Evolutionary conservation across 1,140 invertebrate genomes (phyloP).

Genomic region (Chionoecetes opilio): DNA sequence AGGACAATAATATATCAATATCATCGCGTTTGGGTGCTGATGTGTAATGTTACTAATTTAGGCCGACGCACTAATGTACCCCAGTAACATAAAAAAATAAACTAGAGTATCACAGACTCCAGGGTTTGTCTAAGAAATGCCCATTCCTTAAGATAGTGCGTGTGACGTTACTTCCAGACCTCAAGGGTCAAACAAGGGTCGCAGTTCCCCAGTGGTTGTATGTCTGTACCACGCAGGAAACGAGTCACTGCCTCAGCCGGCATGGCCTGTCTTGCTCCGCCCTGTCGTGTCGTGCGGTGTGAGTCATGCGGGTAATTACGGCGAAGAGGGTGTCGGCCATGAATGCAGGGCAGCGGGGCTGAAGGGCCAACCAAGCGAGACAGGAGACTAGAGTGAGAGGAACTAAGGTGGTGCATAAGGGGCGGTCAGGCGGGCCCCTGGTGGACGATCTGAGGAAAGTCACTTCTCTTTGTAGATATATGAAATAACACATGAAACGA

Average conservation of each 20-base stretch:
- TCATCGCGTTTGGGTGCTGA: not conserved
- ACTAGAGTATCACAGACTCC: slow-evolving; percentile 72
- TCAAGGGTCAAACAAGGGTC: not conserved
- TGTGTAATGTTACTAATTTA: not conserved
- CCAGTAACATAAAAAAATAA: slow-evolving; percentile 59
- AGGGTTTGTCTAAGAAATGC: slow-evolving; percentile 64
- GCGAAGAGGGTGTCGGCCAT: not conserved
- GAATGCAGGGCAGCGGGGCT: not conserved
- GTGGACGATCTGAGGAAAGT: not conserved
- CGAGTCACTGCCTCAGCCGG: not conserved
- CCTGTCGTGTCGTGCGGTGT: not conserved
- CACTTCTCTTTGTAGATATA: not conserved
- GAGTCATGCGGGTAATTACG: not conserved
- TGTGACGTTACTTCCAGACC: not conserved
- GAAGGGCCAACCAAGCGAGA: slow-evolving; percentile 51
- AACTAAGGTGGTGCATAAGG: slow-evolving; percentile 69
- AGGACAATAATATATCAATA: too few relatives aligned
- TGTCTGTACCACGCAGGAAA: not conserved
- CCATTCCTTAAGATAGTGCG: slow-evolving; percentile 51
- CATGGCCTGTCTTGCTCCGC: not conserved
- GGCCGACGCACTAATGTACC: slow-evolving; percentile 51
- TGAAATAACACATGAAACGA: slow-evolving; percentile 17
- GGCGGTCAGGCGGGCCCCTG: not conserved
- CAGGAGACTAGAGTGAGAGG: slow-evolving; percentile 77
- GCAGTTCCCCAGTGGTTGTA: not conserved